A percentile compares a stretch with the other conserved stretches of the same genome.
phyloP scores from a whole-genome alignment of 1,140 invertebrate species.

The Meloidogyne exigua region DNA sequence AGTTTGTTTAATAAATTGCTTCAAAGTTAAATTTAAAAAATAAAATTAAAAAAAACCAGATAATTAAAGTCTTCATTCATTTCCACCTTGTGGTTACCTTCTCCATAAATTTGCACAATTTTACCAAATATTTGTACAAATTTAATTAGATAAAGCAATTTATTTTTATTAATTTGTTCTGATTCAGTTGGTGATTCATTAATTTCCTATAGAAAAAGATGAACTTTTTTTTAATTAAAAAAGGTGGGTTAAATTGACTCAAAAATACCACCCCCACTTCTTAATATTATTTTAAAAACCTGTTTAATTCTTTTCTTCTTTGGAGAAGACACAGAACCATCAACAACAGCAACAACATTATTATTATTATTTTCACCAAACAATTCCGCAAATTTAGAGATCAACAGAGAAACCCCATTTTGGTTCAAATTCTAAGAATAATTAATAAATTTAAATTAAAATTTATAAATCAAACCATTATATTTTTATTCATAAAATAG shows the following conservation, averaged over 20 bases:
- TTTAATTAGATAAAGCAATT: neutral
- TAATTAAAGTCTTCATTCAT: no score
- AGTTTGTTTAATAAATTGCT: neutral
- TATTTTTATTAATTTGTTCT: neutral
- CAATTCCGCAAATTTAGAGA: neutral
- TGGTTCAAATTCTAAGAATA: neutral
- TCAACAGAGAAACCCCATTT: neutral
- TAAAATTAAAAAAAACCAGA: no score
- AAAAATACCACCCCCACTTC: neutral
- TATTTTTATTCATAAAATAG: neutral
- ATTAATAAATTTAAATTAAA: neutral
- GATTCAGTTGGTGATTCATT: neutral
- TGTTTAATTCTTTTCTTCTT: neutral
- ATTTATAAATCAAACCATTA: neutral
- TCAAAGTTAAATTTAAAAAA: no score
- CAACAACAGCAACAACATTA: neutral
- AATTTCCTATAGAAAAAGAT: neutral
- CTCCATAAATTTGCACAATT: neutral
- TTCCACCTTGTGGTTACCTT: neutral
- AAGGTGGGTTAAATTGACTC: no score
- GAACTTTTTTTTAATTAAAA: no score
- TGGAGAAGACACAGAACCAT: no score
- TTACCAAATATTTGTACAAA: neutral
- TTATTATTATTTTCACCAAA: neutral
- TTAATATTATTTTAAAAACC: neutral